Percentiles rank a stretch among this genome's conserved stretches.
These are phyloP conservation scores for Paedocypris micromegethes DNA, from an alignment of 2,797 vertebrate genomes.

Conservation along the genomic window DNA sequence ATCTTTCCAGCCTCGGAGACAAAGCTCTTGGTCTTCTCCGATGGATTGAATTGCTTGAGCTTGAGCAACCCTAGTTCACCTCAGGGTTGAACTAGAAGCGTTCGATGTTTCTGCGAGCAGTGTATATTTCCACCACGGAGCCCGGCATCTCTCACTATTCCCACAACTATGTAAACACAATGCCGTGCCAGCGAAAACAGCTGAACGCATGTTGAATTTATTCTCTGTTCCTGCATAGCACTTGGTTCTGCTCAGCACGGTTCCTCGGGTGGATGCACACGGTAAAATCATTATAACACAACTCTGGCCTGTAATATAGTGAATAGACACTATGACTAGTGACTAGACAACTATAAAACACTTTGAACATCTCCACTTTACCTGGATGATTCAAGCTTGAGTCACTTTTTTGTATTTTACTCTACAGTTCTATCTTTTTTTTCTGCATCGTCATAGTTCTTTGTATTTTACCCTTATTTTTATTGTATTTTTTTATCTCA, in stretches of 20 bases:
- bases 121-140: conserved; percentile 49
- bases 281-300: conserved; percentile 14
- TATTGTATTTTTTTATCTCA: too few relatives aligned
- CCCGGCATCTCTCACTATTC: conserved; percentile 44
- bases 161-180: conserved; percentile 59
- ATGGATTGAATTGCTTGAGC: neutral
- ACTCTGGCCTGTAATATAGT: conserved; percentile 7
- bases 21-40: conserved; percentile 3
- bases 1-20: neutral
- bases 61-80: too few relatives aligned
- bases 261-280: conserved; percentile 6
- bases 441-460: too few relatives aligned
- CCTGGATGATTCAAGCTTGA: too few relatives aligned
- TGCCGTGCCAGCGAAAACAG: conserved; percentile 12
- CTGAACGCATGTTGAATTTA: conserved; percentile 33
- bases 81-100: conserved; percentile 9
- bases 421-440: too few relatives aligned
- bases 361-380: too few relatives aligned
- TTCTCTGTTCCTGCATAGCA: conserved; percentile 11
- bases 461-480: too few relatives aligned
- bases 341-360: too few relatives aligned
- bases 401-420: too few relatives aligned
- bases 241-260: neutral
- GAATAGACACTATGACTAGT: neutral
- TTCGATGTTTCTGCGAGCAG: conserved; percentile 36